phyloP scores from a whole-genome alignment of 2,888 invertebrate genomes.

The Cheilosia impressa region DNA sequence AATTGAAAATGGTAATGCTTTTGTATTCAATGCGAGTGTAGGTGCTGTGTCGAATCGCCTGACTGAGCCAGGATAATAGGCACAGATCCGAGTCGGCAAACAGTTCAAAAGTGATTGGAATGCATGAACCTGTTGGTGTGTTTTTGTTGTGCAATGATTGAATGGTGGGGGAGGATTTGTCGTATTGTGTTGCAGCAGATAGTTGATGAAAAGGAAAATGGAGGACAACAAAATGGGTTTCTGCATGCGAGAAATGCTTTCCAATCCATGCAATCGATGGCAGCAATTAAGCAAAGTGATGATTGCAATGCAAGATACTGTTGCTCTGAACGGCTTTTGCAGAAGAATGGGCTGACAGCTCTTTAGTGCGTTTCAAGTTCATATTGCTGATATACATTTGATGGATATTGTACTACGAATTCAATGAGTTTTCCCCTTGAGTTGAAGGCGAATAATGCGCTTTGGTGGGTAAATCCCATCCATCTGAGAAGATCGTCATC shows the following conservation, averaged over 20 bases:
- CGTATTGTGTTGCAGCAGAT: conserved; percentile 9
- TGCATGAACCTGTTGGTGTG: conserved; percentile 35
- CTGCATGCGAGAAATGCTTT: conserved; percentile 22
- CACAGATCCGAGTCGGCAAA: background rate
- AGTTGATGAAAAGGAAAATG: conserved; percentile 40
- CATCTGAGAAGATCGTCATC: too few relatives aligned
- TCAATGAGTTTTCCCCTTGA: too few relatives aligned
- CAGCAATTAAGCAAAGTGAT: conserved; percentile 60
- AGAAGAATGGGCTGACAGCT: background rate
- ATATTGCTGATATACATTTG: background rate
- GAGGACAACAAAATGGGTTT: conserved; percentile 34
- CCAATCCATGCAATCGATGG: conserved; percentile 24
- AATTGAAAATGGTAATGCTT: conserved; percentile 52
- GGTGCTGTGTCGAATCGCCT: conserved; percentile 3
- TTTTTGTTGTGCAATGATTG: conserved; percentile 46
- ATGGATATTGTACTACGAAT: too few relatives aligned
- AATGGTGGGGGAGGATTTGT: conserved; percentile 51
- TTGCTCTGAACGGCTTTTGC: too few relatives aligned
- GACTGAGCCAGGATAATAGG: conserved; percentile 42
- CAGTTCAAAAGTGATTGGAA: conserved; percentile 23
- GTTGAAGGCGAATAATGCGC: too few relatives aligned
- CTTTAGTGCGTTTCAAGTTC: background rate
- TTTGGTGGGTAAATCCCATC: too few relatives aligned
- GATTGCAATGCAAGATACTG: conserved; percentile 18
- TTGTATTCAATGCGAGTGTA: conserved; percentile 21